Percentiles rank a stretch among this genome's conserved stretches.
These are phyloP conservation scores for Ptychadena robeensis DNA, from an alignment of 2,797 vertebrate genomes.

Conservation along the genomic window DNA sequence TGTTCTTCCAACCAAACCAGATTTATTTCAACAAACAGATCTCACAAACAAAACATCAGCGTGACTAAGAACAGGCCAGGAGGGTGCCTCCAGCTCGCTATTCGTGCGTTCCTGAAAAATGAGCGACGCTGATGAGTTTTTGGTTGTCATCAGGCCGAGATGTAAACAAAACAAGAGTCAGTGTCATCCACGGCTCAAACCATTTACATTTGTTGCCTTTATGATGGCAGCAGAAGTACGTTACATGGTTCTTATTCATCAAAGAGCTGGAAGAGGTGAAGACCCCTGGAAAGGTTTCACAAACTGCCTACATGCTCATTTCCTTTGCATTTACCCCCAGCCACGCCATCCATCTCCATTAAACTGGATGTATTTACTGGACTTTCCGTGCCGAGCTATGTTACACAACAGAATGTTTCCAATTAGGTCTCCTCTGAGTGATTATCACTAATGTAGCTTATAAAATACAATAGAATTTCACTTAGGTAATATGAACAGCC, in stretches of 20 bases:
- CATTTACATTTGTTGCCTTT: slow-evolving; percentile 14
- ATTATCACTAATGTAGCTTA: background rate
- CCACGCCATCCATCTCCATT: slow-evolving; percentile 47
- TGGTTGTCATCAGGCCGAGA: background rate
- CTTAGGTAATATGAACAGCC: background rate
- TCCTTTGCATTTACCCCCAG: slow-evolving; percentile 25
- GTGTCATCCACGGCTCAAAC: background rate
- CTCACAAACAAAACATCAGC: slow-evolving; percentile 5
- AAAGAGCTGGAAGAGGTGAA: slow-evolving; percentile 31
- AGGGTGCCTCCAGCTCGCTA: background rate
- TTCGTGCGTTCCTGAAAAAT: background rate
- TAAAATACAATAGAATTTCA: background rate
- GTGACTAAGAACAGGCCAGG: background rate
- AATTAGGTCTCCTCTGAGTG: slow-evolving; percentile 23
- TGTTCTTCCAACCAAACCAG: background rate
- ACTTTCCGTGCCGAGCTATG: background rate
- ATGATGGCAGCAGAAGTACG: slow-evolving; percentile 7
- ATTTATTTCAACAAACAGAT: background rate
- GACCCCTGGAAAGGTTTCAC: slow-evolving; percentile 36
- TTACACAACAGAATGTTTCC: slow-evolving; percentile 30
- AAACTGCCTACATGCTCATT: background rate
- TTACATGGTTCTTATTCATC: slow-evolving; percentile 2
- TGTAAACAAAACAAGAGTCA: background rate
- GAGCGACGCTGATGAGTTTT: slow-evolving; percentile 20
- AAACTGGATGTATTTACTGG: slow-evolving; percentile 37